Evolutionary conservation across 2,797 vertebrate species (phyloP).

Genomic region (Helicolenus hilgendorfi): DNA sequence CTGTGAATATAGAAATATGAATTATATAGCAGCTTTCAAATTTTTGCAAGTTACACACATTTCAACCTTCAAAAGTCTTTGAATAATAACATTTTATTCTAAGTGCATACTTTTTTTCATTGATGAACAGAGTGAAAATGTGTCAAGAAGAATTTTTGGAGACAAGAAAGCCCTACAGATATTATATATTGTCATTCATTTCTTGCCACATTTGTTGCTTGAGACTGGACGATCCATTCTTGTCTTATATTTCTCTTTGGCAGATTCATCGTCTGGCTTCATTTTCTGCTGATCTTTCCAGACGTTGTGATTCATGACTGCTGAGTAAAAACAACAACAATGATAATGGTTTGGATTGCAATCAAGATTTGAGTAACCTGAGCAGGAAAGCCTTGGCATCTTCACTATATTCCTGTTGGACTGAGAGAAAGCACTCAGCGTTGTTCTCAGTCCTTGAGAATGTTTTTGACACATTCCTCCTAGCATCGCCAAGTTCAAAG

Average conservation of each 20-base stretch:
- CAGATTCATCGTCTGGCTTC: background rate
- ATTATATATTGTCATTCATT: background rate
- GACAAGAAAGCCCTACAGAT: background rate
- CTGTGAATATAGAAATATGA: background rate
- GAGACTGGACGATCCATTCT: background rate
- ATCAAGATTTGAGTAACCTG: conserved; percentile 18
- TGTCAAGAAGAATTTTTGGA: background rate
- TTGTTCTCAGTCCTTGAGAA: background rate
- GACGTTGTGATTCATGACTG: background rate
- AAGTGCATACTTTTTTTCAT: background rate
- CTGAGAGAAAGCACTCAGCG: background rate
- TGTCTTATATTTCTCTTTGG: background rate
- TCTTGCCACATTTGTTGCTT: background rate
- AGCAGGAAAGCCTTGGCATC: background rate
- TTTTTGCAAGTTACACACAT: background rate
- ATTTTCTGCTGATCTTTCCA: background rate
- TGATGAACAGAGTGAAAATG: background rate
- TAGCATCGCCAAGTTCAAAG: conserved; percentile 11
- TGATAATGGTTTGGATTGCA: background rate
- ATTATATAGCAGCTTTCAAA: background rate
- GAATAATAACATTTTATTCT: background rate
- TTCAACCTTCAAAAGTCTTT: background rate
- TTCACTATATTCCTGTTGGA: background rate
- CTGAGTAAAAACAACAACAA: background rate
- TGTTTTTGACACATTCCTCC: background rate